Base-by-base conservation (phyloP, 2,888 invertebrate genomes). In the Strigamia maritima region DNA sequence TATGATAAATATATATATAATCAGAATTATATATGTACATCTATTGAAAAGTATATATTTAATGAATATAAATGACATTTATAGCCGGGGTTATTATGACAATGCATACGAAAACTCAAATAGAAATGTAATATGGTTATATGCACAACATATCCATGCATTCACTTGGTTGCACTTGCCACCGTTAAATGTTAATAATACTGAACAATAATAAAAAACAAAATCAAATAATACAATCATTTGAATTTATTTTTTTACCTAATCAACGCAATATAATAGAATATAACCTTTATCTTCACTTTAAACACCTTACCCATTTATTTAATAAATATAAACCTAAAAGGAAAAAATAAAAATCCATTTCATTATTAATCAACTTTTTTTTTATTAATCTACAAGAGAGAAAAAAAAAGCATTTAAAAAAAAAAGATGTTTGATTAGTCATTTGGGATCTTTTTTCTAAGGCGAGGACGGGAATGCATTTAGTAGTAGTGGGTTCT, bases 311-410 rank as follows among this genome's bases (percentile, higher is more conserved):
- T 70, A 70, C 70, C 70, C 70, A 28, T 28, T 70, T 49, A 49
- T 8, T 12, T 60, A 60, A 60, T 60, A 60, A 60, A 44, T 14
- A 54, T 19, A n/a, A 70, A 70, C 70, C 70, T 70, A 70, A 70
- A 70, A 28, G 70, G 70, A 70, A 70, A 70, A 70, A 70, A 70
- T 12, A 70, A 70, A 70, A 70, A 70, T 70, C 70, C 14, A 26
- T 70, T 70, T 70, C 28, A 70, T 70, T 70, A 70, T 70, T 70
- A 70, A 70, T 12, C 24, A 70, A 65, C 54, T 54, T 26, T n/a
- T 70, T 54, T 26, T n/a, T 70, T 70, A 26, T 28, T 70, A 70
- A 70, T 70, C 70, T 70, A 77, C 77, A 44, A 77, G 77, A 44
- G 28, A 26, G 44, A 44, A 44, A 44, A 49, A 49, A 40, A 77